Evolutionary conservation across 53 echinoderm and acorn worm species (phyloP).

Genomic region (Antedon mediterranea): DNA sequence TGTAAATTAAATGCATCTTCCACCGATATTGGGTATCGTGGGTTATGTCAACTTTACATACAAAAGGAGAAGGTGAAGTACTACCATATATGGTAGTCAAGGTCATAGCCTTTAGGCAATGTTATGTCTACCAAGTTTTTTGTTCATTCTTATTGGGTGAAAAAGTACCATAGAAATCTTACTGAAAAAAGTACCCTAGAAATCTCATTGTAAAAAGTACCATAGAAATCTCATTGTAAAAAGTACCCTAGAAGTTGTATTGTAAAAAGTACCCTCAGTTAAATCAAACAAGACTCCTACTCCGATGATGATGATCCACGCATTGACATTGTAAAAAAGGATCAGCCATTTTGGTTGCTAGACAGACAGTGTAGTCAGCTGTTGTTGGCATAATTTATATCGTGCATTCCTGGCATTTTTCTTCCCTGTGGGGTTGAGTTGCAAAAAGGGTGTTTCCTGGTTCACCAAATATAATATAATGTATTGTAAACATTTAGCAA

Average conservation of each 20-base stretch:
- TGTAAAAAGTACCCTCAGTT: too few species aligned
- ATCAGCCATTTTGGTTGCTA: background rate
- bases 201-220: too few species aligned
- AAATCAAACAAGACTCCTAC: too few species aligned
- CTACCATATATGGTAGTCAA: background rate
- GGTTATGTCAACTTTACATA: too few species aligned
- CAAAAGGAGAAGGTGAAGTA: background rate
- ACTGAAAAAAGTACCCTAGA: background rate
- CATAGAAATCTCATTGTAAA: too few species aligned
- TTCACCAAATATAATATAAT: background rate
- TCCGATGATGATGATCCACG: too few species aligned
- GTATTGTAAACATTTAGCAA: background rate
- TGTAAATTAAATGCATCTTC: too few species aligned
- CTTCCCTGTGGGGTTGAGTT: background rate
- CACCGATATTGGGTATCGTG: too few species aligned
- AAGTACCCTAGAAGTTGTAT: too few species aligned
- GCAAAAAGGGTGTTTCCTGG: background rate
- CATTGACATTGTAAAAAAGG: too few species aligned
- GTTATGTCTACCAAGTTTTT: background rate
- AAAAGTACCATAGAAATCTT: too few species aligned
- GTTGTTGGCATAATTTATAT: background rate
- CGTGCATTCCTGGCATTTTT: background rate
- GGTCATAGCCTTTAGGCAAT: background rate
- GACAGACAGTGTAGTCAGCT: background rate
- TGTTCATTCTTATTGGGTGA: background rate